Conservation (phyloP, 2,888 invertebrate species). For the Neelides folsomi region DNA sequence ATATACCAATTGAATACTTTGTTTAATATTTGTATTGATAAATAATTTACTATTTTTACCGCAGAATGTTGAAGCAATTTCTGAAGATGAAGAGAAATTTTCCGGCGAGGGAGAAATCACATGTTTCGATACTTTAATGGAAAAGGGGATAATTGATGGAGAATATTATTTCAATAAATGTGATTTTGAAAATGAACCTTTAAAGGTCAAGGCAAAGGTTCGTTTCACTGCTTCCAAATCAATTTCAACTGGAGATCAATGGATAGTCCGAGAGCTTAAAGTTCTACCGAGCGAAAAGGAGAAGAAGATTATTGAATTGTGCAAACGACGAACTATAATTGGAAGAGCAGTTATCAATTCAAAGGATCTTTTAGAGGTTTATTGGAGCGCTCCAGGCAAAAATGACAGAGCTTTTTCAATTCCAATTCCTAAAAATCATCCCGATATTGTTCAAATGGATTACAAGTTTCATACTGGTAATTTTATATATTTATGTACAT, state of each 20-base stretch:
- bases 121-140: conserved; percentile 10
- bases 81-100: no score
- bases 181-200: neutral
- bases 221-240: neutral
- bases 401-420: no score
- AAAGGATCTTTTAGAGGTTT: neutral
- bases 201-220: neutral
- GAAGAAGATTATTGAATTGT: neutral
- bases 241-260: neutral
- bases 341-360: conserved; percentile 6
- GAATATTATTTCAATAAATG: conserved; percentile 15
- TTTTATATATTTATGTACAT: no score
- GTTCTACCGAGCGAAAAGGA: neutral
- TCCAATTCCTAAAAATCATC: no score
- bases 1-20: no score
- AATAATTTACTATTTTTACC: no score
- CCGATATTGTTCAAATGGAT: no score
- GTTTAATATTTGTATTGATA: no score
- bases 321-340: neutral
- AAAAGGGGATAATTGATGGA: conserved; percentile 22
- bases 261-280: neutral
- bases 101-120: conserved; percentile 16
- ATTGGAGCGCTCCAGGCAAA: no score
- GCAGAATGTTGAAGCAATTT: no score
- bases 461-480: no score